Base-by-base conservation (phyloP, 2,113 vertebrate genomes). In the Triplophysa tibetana region DNA sequence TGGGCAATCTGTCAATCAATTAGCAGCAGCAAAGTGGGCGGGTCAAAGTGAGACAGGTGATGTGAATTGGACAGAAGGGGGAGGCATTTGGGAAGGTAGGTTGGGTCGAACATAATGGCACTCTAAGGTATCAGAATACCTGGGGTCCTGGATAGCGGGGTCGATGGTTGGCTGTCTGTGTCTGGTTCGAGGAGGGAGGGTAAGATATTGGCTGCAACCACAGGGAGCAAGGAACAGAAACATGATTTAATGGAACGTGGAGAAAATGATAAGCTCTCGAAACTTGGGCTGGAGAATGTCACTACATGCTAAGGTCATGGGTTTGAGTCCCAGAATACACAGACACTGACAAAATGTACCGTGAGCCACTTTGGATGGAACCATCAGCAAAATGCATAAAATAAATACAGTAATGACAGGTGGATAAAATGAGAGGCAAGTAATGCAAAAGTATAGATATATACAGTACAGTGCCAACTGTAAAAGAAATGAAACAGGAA, bases 151-250 rank as follows among this genome's bases (percentile, higher is more conserved):
- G 89, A 91, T 92, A 87, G 90, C 91, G 70, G 88, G 92, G 23
- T 91, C 93, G 89, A 81, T 83, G 89, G 33, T 38, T 66, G 82
- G 88, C 79, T 92, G 92, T 89, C 89, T 93, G 85, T 94, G 87
- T 87, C 92, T 87, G 90, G 91, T 93, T 86, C 92, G 93, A 94
- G 83, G 80, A 80, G 94, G 94, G 86, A 95, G 93, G 89, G 93
- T 95, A 85, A 95, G 90, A 92, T 93, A 95, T 89, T 92, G 94
- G 93, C 94, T 96, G 91, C 84, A 89, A 85, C 87, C 75, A 82
- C 41, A 77, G 38, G n/a, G 56, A 75, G 60, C 8, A 76, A 63
- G 92, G 70, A 81, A 62, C 72, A 77, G 38, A 93, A 67, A 73
- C 45, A 70, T 60, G 62, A 70, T 67, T 77, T 17, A 82, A 64